A percentile compares a stretch with the other conserved stretches of the same genome.
These are phyloP conservation scores for Salvelinus sp. DNA, from an alignment of 2,113 vertebrate genomes.

Conservation along the genomic window DNA sequence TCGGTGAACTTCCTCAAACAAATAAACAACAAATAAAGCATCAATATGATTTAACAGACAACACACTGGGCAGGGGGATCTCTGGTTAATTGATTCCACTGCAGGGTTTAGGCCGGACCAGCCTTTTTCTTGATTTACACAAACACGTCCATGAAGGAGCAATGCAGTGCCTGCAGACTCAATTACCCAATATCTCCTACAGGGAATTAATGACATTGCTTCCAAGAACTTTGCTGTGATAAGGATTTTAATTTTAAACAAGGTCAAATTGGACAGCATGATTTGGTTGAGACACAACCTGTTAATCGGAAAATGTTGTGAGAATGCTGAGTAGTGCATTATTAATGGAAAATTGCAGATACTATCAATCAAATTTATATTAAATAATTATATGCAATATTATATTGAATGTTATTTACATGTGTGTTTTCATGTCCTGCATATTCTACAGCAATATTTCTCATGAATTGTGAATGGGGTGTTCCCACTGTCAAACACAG, in stretches of 20 bases:
- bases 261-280: conserved; percentile 33
- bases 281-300: neutral
- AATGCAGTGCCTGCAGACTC: conserved; percentile 9
- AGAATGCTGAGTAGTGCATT: conserved; percentile 33
- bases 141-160: conserved; percentile 16
- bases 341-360: conserved; percentile 11
- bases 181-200: conserved; percentile 8
- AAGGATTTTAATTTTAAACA: conserved; percentile 18
- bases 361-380: conserved; percentile 9
- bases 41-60: conserved; percentile 38
- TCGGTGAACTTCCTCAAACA: neutral
- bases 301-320: conserved; percentile 3
- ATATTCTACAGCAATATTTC: no score
- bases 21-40: conserved; percentile 18
- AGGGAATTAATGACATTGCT: conserved; percentile 22
- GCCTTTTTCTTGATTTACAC: conserved; percentile 38
- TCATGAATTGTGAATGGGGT: neutral
- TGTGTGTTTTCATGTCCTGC: no score
- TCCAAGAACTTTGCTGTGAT: conserved; percentile 23
- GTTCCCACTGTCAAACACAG: neutral
- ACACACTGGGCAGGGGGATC: conserved; percentile 16
- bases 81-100: conserved; percentile 19
- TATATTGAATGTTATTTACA: neutral
- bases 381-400: neutral
- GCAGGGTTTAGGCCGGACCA: conserved; percentile 8